Conservation (phyloP, 2,797 vertebrate species). For the Limnodromus scolopaceus region DNA sequence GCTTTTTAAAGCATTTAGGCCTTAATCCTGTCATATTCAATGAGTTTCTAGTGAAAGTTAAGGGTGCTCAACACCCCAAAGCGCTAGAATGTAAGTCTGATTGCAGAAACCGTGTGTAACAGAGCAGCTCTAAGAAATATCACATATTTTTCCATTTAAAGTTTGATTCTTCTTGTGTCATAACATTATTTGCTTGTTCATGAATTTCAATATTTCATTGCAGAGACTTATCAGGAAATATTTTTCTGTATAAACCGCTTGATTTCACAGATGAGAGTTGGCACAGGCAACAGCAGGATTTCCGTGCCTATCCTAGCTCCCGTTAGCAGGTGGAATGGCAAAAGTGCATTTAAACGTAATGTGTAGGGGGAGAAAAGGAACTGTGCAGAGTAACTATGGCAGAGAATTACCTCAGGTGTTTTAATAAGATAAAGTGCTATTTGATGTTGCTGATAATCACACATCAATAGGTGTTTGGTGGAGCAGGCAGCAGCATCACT, state of each 20-base stretch:
- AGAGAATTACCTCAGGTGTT: neutral
- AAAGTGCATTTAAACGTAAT: neutral
- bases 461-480: neutral
- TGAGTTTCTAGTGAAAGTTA: neutral
- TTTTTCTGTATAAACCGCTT: neutral
- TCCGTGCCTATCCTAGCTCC: neutral
- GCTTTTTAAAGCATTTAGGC: slow-evolving; percentile 2
- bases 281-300: neutral
- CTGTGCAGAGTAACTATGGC: neutral
- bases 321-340: neutral
- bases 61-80: neutral
- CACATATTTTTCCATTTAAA: neutral
- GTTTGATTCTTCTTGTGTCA: neutral
- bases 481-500: neutral
- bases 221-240: neutral
- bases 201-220: neutral
- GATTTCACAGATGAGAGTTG: neutral
- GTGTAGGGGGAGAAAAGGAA: fast-evolving
- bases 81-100: neutral
- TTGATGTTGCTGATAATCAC: neutral
- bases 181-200: neutral
- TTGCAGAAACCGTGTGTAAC: neutral
- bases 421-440: neutral
- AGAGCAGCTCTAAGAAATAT: neutral
- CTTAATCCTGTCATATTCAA: neutral